Percentiles rank a stretch among this genome's conserved stretches.
Conservation (phyloP, 2,797 vertebrate genomes). For the Ptychobarbus kaznakovi region DNA sequence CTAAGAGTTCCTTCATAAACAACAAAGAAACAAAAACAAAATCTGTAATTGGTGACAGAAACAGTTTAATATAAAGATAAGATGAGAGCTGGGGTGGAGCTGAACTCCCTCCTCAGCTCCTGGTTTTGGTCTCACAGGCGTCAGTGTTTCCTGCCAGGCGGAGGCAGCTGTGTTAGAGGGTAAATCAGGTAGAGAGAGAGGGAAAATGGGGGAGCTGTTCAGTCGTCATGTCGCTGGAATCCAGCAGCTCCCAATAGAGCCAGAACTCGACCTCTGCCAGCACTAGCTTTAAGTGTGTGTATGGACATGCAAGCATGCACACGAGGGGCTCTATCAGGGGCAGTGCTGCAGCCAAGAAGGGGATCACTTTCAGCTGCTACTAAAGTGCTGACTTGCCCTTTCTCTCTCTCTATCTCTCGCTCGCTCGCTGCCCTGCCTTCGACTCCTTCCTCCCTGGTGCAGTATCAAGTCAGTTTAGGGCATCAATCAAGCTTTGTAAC, state of each 20-base stretch:
- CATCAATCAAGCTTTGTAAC: slow-evolving; percentile 56
- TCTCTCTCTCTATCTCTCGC: slow-evolving; percentile 50
- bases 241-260: slow-evolving; percentile 67
- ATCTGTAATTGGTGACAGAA: not conserved
- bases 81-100: not conserved
- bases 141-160: slow-evolving; percentile 19
- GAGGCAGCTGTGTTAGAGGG: slow-evolving; percentile 16
- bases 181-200: slow-evolving; percentile 14
- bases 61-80: not conserved
- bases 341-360: slow-evolving; percentile 63
- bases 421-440: slow-evolving; percentile 44
- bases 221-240: slow-evolving; percentile 79
- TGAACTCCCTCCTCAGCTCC: slow-evolving; percentile 35
- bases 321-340: slow-evolving; percentile 64
- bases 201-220: slow-evolving; percentile 29
- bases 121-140: slow-evolving; percentile 37
- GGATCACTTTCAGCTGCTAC: slow-evolving; percentile 76
- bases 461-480: slow-evolving; percentile 49
- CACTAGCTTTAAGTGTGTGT: slow-evolving; percentile 43
- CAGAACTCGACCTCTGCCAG: slow-evolving; percentile 69
- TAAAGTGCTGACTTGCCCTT: slow-evolving; percentile 62
- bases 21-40: not conserved
- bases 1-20: not conserved
- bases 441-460: slow-evolving; percentile 17
- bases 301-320: slow-evolving; percentile 64